Evolutionary conservation across 92 coral and sea anemone genomes (phyloP).

Genomic region (Virgularia gustaviana): DNA sequence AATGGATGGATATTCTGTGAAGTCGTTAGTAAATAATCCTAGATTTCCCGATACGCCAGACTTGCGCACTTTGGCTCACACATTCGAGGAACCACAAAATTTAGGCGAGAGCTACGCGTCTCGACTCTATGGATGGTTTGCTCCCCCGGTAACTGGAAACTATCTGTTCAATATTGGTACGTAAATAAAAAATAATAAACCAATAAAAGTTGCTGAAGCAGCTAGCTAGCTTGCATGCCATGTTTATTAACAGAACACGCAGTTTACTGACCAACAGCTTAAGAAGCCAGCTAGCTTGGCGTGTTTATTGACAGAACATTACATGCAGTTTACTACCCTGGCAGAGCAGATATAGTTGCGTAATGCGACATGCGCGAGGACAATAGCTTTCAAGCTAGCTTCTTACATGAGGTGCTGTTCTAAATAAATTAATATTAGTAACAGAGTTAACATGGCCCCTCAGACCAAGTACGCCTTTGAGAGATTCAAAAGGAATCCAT

Average conservation of each 20-base stretch:
- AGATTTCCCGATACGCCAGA: constrained; percentile 76
- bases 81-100: constrained; percentile 66
- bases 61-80: constrained; percentile 36
- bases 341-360: too few relatives aligned
- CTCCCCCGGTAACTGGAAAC: constrained; percentile 65
- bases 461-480: too few relatives aligned
- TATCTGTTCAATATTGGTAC: constrained; percentile 68
- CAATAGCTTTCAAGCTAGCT: too few relatives aligned
- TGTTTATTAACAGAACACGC: not conserved
- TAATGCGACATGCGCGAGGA: too few relatives aligned
- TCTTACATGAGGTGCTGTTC: too few relatives aligned
- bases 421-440: too few relatives aligned
- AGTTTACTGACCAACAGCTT: not conserved
- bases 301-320: too few relatives aligned
- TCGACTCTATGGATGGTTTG: constrained; percentile 71
- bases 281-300: not conserved
- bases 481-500: too few relatives aligned
- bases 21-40: constrained; percentile 57
- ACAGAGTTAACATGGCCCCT: too few relatives aligned
- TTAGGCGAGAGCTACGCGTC: constrained; percentile 92
- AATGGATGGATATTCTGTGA: constrained; percentile 69
- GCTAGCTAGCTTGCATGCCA: not conserved
- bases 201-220: too few relatives aligned
- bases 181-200: not conserved
- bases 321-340: too few relatives aligned